Evolutionary conservation across 2,888 invertebrate species (phyloP).

Genomic region (Sceliomorpha sp.): DNA sequence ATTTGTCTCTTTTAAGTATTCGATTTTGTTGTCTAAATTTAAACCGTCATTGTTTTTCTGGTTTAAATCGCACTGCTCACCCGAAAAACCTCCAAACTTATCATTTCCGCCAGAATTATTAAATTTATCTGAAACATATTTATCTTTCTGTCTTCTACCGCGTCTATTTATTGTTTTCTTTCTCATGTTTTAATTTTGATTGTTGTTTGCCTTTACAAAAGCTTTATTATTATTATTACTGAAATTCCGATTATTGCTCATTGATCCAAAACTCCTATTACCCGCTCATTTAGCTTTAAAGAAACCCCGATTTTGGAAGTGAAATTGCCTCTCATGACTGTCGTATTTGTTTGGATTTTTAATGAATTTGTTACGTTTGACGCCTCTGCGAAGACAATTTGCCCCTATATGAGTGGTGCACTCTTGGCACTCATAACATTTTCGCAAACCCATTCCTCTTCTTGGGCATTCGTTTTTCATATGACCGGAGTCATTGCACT

Average conservation of each 20-base stretch:
- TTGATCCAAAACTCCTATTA: too few relatives aligned
- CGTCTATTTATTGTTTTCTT: neutral
- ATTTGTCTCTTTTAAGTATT: neutral
- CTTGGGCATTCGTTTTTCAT: conserved; percentile 5
- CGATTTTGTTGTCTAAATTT: neutral
- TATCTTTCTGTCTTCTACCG: neutral
- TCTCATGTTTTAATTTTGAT: neutral
- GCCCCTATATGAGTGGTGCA: conserved; percentile 4
- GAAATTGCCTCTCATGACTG: too few relatives aligned
- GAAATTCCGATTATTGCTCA: neutral
- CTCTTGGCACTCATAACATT: conserved; percentile 11
- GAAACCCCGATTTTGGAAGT: too few relatives aligned
- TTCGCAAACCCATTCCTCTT: conserved; percentile 3
- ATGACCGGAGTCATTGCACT: conserved; percentile 44
- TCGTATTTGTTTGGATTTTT: neutral
- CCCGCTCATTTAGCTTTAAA: too few relatives aligned
- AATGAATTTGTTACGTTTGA: conserved; percentile 5
- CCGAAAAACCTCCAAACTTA: neutral
- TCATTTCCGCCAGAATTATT: neutral
- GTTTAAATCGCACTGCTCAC: too few relatives aligned
- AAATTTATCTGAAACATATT: neutral
- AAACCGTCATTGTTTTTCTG: neutral
- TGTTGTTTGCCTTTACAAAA: neutral
- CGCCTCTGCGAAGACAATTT: conserved; percentile 27
- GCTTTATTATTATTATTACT: too few relatives aligned